Evolutionary conservation across 2,113 vertebrate species (phyloP), one percentile per base, ranked within the genome.

Genomic region (Anguilla japonica): DNA sequence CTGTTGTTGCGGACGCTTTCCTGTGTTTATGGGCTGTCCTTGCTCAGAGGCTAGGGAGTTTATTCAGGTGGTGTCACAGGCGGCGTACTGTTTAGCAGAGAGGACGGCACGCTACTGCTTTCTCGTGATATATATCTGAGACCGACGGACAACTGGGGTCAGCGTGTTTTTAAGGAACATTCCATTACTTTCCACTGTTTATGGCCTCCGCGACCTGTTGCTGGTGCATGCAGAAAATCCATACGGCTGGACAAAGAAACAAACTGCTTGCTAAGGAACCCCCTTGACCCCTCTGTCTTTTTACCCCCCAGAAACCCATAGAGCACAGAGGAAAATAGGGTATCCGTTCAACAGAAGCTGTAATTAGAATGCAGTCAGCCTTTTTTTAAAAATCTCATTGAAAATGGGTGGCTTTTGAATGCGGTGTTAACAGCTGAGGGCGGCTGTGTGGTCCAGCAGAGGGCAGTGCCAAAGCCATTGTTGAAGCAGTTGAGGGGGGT

Each of bases 1-100:
- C 85, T 79, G 82, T 86, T 67, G 86, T 82, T 85, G 34, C 50
- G 71, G 85, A 41, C 56, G 82, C 56, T 46, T 84, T 84, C 80
- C 60, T 46, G 56, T 88, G 88, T 89, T 91, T 89, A 87, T 87
- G 86, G 56, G 41, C 56, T 26, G 75, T 56, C 57, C 41, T 86
- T 26, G 60, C 89, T 81, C 85, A 50, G 57, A 56, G 80, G 41
- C 79, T 0, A 34, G 50, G 22, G 53, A 82, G 87, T 89, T 90
- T 90, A 90, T 89, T 88, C 88, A 89, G 89, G 88, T 88, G 91
- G 78, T 85, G 85, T 81, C 29, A 75, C 13, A 81, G 29, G n/a
- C 20, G 1, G 22, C 0, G 82, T 5, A 39, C 75, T 39, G 34
- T 39, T 15, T 34, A 39, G 14, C 75, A 5, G 75, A 79, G 75